Conservation (phyloP, 1,140 invertebrate genomes). For the Sitophilus oryzae region DNA sequence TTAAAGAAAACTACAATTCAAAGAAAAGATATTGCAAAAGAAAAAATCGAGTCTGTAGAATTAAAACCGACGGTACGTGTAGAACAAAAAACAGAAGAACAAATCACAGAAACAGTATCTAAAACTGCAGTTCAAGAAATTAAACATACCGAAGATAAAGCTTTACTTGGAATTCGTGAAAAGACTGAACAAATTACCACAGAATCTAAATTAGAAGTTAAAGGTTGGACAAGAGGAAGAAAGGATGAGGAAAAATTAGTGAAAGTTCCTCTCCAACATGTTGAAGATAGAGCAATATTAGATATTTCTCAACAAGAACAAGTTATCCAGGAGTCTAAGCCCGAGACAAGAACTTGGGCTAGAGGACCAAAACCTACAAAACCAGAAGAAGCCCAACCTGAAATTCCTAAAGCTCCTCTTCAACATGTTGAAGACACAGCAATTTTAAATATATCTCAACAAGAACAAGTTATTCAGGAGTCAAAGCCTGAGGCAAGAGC, state of each 20-base stretch:
- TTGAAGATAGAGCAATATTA: constrained; percentile 13
- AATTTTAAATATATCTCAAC: background rate
- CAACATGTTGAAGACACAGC: background rate
- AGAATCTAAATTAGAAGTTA: constrained; percentile 28
- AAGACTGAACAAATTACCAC: constrained; percentile 37
- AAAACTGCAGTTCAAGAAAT: constrained; percentile 3
- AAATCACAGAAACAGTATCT: constrained; percentile 12
- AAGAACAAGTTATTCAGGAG: background rate
- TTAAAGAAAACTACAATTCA: constrained; percentile 43
- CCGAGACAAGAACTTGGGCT: constrained; percentile 35
- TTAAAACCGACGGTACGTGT: constrained; percentile 24
- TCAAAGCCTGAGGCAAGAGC: background rate
- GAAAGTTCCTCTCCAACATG: constrained; percentile 1
- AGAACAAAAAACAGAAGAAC: constrained; percentile 29
- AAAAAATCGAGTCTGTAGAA: constrained; percentile 29
- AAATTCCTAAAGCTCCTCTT: background rate
- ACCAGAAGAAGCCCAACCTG: background rate
- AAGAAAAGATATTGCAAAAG: constrained; percentile 42
- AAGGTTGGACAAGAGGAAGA: constrained; percentile 33
- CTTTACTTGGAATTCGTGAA: constrained; percentile 2
- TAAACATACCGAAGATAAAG: constrained; percentile 18
- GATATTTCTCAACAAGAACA: constrained; percentile 34
- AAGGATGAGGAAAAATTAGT: constrained; percentile 22
- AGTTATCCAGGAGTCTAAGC: constrained; percentile 20
- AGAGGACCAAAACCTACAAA: constrained; percentile 24